Evolutionary conservation across 1,140 invertebrate genomes (phyloP).

Genomic region (Melanaphis sacchari): DNA sequence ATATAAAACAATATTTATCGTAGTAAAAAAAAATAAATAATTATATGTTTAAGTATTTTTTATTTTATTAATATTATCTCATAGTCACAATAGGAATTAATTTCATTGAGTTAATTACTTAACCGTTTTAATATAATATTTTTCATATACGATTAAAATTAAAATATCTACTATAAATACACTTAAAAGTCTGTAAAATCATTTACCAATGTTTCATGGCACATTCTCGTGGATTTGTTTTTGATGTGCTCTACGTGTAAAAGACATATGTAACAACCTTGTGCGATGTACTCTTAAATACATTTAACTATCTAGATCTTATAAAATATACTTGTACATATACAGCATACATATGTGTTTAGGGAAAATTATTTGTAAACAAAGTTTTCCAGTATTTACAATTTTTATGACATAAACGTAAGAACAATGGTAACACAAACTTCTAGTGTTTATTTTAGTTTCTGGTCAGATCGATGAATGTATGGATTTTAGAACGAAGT

Average conservation of each 20-base stretch:
- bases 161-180: too few species aligned
- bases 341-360: background rate
- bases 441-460: background rate
- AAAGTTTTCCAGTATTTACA: background rate
- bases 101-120: too few species aligned
- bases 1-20: too few species aligned
- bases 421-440: background rate
- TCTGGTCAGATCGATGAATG: too few species aligned
- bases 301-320: background rate
- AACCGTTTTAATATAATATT: too few species aligned
- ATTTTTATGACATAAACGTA: background rate
- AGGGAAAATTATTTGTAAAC: background rate
- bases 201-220: background rate
- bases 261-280: background rate
- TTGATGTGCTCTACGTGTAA: background rate
- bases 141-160: too few species aligned
- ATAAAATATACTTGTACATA: background rate
- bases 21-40: too few species aligned
- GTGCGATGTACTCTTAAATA: background rate
- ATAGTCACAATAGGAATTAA: too few species aligned
- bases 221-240: background rate
- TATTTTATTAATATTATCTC: too few species aligned
- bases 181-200: background rate
- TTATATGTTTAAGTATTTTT: too few species aligned
- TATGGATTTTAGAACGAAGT: too few species aligned